Conservation (phyloP, 2,113 vertebrate genomes). For the Hippocampus guttulatus region DNA sequence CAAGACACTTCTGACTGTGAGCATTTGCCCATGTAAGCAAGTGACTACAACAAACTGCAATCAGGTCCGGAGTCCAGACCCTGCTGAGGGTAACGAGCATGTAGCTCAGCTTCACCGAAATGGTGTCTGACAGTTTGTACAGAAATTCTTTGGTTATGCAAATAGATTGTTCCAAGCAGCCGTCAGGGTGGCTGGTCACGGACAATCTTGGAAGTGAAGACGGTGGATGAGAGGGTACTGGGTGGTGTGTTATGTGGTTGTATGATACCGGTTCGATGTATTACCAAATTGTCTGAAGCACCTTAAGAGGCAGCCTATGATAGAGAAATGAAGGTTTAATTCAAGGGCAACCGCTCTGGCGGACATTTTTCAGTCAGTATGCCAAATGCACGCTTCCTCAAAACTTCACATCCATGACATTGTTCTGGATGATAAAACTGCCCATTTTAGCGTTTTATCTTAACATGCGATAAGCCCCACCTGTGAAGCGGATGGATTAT, state of each 20-base stretch:
- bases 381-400: not conserved
- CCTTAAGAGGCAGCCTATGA: too few relatives aligned
- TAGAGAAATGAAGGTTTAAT: not conserved
- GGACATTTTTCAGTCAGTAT: not conserved
- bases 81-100: not conserved
- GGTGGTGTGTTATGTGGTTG: too few relatives aligned
- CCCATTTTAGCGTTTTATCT: not conserved
- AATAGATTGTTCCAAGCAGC: too few relatives aligned
- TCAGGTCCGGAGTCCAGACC: not conserved
- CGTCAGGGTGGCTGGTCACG: too few relatives aligned
- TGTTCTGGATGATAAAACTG: not conserved
- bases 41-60: not conserved
- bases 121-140: too few relatives aligned
- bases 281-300: too few relatives aligned
- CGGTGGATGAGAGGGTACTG: too few relatives aligned
- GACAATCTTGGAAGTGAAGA: too few relatives aligned
- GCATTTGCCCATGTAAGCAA: not conserved
- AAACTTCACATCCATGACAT: not conserved
- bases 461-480: not conserved
- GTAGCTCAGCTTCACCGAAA: not conserved
- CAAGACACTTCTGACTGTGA: not conserved
- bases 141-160: too few relatives aligned
- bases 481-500: too few relatives aligned
- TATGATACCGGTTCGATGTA: too few relatives aligned
- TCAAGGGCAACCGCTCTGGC: not conserved